Conservation (phyloP, 2,113 vertebrate genomes). For the Diadophis punctatus region DNA sequence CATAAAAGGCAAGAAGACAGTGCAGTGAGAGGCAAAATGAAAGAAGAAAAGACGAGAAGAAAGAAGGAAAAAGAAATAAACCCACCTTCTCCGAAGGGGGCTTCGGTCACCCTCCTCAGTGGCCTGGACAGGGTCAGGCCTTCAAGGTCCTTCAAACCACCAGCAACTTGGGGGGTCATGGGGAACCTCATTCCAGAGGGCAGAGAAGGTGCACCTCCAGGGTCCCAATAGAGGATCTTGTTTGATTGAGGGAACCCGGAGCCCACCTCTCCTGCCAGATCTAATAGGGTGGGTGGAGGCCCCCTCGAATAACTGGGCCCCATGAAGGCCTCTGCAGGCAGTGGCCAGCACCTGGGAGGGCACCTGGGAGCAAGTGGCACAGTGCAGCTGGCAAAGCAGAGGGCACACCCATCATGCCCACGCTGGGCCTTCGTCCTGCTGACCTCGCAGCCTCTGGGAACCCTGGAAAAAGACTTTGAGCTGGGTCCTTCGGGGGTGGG, state of each 20-base stretch:
- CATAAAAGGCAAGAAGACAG: not conserved
- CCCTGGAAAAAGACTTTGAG: too few species aligned
- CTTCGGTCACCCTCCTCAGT: not conserved
- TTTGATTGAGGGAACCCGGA: not conserved
- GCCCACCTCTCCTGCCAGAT: not conserved
- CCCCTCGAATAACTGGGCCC: not conserved
- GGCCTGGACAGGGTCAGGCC: not conserved
- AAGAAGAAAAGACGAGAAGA: not conserved
- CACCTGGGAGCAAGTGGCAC: not conserved
- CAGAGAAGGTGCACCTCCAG: not conserved
- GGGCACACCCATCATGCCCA: too few species aligned
- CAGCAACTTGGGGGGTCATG: not conserved
- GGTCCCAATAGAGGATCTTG: not conserved
- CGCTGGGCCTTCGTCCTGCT: not conserved
- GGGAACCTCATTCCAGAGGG: not conserved
- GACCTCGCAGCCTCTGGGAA: too few species aligned
- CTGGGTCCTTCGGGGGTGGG: not conserved
- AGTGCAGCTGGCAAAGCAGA: not conserved
- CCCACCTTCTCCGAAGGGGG: not conserved
- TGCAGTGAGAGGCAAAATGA: not conserved
- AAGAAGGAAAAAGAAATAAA: not conserved
- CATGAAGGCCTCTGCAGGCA: not conserved
- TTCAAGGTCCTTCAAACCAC: not conserved
- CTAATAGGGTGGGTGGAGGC: not conserved
- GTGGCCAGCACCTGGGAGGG: too few species aligned